Evolutionary conservation across 2,888 invertebrate genomes (phyloP).

Genomic region (Caenorhabditis sp.): DNA sequence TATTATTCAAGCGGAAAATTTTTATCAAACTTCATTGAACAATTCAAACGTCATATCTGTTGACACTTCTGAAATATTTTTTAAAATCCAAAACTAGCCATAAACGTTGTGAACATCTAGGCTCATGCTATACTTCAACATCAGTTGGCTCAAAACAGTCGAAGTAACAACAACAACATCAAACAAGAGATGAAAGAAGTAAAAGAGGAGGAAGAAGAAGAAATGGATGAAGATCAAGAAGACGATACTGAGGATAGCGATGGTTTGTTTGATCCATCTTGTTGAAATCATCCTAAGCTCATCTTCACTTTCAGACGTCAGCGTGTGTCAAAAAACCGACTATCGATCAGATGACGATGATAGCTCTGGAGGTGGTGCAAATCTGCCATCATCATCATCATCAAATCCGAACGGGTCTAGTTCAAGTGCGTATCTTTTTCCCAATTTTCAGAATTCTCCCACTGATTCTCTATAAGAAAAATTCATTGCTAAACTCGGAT

Average conservation of each 20-base stretch:
- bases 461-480: not conserved
- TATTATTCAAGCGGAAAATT: too few species aligned
- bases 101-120: too few species aligned
- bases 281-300: not conserved
- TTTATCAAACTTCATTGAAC: too few species aligned
- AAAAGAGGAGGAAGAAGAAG: constrained; percentile 31
- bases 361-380: constrained; percentile 29
- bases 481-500: not conserved
- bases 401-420: constrained; percentile 45
- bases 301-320: constrained; percentile 36
- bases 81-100: too few species aligned
- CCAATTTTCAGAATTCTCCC: not conserved
- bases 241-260: constrained; percentile 22
- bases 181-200: constrained; percentile 19
- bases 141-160: constrained; percentile 31
- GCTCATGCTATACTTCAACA: constrained; percentile 39
- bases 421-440: constrained; percentile 20
- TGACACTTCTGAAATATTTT: too few species aligned
- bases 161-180: constrained; percentile 36
- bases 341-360: constrained; percentile 49
- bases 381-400: constrained; percentile 25
- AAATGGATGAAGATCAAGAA: constrained; percentile 42
- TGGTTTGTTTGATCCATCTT: constrained; percentile 8
- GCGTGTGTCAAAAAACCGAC: constrained; percentile 46
- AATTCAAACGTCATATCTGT: too few species aligned